Conservation (phyloP, 2,113 vertebrate species). For the Lagopus muta region DNA sequence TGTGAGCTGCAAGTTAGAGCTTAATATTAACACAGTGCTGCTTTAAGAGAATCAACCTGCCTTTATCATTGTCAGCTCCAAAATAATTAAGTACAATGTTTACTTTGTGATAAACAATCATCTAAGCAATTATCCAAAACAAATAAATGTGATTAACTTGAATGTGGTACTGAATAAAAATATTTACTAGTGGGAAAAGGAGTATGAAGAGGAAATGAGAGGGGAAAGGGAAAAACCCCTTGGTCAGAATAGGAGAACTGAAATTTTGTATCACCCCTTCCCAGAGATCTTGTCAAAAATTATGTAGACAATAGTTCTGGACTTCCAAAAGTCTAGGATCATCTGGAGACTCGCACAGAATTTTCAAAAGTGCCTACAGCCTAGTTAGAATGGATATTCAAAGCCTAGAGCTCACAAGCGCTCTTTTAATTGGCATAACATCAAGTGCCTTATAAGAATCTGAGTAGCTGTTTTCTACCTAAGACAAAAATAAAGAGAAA, state of each 20-base stretch:
- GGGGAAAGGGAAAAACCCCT: rapidly evolving
- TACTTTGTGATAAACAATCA: background rate
- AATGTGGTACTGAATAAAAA: background rate
- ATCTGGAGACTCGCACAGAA: background rate
- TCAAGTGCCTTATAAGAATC: background rate
- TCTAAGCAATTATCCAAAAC: background rate
- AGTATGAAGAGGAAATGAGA: background rate
- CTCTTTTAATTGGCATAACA: background rate
- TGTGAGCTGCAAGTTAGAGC: background rate
- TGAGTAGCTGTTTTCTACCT: background rate
- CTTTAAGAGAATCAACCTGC: background rate
- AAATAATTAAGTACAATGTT: background rate
- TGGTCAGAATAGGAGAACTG: background rate
- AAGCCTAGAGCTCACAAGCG: background rate
- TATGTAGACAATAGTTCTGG: background rate
- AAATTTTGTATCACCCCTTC: background rate
- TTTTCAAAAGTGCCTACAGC: background rate
- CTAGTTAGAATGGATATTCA: background rate
- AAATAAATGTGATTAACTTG: background rate
- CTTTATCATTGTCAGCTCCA: background rate
- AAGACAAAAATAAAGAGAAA: background rate
- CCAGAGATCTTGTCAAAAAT: background rate
- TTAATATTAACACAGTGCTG: background rate
- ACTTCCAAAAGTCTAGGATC: background rate
- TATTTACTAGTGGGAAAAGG: background rate